Evolutionary conservation across 1,140 invertebrate species (phyloP).

Genomic region (Phenacoccus solenopsis): DNA sequence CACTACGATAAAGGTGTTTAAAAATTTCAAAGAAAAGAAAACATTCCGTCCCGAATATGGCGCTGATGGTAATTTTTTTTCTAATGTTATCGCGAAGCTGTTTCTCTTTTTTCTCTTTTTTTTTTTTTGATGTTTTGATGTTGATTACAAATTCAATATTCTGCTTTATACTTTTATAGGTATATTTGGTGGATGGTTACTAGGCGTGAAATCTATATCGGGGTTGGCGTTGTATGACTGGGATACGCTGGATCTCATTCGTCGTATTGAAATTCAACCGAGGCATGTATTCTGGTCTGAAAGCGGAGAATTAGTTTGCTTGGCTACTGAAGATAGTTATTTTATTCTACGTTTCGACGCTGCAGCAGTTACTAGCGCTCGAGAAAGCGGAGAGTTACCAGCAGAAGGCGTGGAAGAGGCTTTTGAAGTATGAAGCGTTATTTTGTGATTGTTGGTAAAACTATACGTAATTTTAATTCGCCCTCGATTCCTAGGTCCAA

Average conservation of each 20-base stretch:
- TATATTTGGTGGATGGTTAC: slow-evolving; percentile 88
- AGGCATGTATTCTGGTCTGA: slow-evolving; percentile 95
- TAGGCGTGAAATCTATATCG: slow-evolving; percentile 86
- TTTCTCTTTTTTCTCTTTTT: not conserved
- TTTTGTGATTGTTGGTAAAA: not conserved
- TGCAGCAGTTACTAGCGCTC: slow-evolving; percentile 54
- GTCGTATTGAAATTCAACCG: slow-evolving; percentile 91
- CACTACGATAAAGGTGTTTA: slow-evolving; percentile 85
- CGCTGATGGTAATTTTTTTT: slow-evolving; percentile 55
- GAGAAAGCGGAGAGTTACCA: slow-evolving; percentile 23
- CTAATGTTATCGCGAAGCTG: not conserved
- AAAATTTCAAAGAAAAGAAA: slow-evolving; percentile 96
- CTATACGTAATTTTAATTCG: not conserved
- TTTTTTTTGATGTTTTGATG: not conserved
- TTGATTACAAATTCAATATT: no score
- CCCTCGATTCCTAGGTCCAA: slow-evolving; percentile 46
- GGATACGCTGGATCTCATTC: slow-evolving; percentile 82
- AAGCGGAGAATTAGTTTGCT: slow-evolving; percentile 82
- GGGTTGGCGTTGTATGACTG: slow-evolving; percentile 95
- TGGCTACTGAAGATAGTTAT: slow-evolving; percentile 92
- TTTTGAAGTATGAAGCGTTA: slow-evolving; percentile 59
- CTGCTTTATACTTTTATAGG: slow-evolving; percentile 39
- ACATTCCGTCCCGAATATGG: slow-evolving; percentile 92
- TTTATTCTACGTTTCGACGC: slow-evolving; percentile 86
- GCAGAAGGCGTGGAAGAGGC: slow-evolving; percentile 91